Evolutionary conservation across 2,888 invertebrate genomes (phyloP), one percentile per base, ranked within the genome.

Genomic region (Ochropleura plecta): DNA sequence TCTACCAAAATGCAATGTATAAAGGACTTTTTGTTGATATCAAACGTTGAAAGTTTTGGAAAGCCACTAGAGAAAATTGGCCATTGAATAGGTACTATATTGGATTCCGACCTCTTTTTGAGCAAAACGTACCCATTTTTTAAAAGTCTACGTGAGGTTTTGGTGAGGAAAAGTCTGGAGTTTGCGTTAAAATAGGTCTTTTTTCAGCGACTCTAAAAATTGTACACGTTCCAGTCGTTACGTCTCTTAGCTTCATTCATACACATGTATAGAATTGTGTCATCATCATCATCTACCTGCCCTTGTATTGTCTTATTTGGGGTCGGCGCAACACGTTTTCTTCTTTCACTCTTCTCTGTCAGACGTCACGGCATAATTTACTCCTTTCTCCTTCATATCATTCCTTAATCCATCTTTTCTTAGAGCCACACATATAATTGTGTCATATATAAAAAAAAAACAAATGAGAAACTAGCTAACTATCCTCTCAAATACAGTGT

Each of bases 41-140:
- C 62, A 73, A 69, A 73, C 73, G 62, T 83, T 46, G 69, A 64
- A 63, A 73, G 60, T 72, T 74, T 62, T 18, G 63, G 74, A 60
- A 65, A 30, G 18, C 46, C 57, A 65, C 71, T 70, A 14, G 46
- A 14, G 46, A 60, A 53, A 57, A 73, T 73, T 77, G 69, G 18
- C 74, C 8, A 66, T 76, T 71, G 68, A 85, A 76, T 73, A n/a
- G n/a, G n/a, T n/a, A 70, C 40, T 49, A 42, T 60, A 79, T 78
- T 82, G 60, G 69, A 68, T 83, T 80, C 48, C 51, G 12, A 7
- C 8, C 9, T 64, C n/a, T 62, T 79, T 69, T 74, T 53, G 48
- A 7, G 0, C 42, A 57, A 63, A 76, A 49, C 8, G n/a, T 7
- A 53, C 55, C 12, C 5, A 20, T 12, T 59, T 75, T 79, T 72